phyloP scores from a whole-genome alignment of 2,888 invertebrate species.

The Pilophorus perplexus region DNA sequence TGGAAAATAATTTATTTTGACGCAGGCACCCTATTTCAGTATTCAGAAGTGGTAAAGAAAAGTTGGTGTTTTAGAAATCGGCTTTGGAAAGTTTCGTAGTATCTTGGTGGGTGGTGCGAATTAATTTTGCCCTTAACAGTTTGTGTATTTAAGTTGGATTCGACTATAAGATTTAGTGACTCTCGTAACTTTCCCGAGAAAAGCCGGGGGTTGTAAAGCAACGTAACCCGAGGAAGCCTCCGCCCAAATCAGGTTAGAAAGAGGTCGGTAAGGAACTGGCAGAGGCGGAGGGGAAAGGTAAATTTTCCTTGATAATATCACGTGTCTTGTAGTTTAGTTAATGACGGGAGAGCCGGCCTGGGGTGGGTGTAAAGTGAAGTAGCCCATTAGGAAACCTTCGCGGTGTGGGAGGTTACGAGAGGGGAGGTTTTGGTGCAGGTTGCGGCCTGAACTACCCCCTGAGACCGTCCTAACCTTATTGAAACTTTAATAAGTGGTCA shows the following conservation, averaged over 20 bases:
- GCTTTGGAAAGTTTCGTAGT: too few species aligned
- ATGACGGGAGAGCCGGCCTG: slow-evolving; percentile 1
- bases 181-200: slow-evolving; percentile 9
- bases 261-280: too few species aligned
- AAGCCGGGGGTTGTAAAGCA: not conserved
- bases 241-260: slow-evolving; percentile 28
- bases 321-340: slow-evolving; percentile 33
- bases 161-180: slow-evolving; percentile 20
- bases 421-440: slow-evolving; percentile 11
- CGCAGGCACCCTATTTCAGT: too few species aligned
- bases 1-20: too few species aligned
- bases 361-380: slow-evolving; percentile 19
- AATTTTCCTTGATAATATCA: slow-evolving; percentile 35
- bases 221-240: slow-evolving; percentile 8
- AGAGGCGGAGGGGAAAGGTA: slow-evolving; percentile 21
- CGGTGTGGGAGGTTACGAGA: not conserved
- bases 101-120: too few species aligned
- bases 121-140: not conserved
- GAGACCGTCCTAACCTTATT: slow-evolving; percentile 15
- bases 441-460: not conserved
- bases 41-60: too few species aligned
- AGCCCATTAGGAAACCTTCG: slow-evolving; percentile 36
- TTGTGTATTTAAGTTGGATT: slow-evolving; percentile 15
- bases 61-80: too few species aligned
- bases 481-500: slow-evolving; percentile 37